Evolutionary conservation across 2,113 vertebrate species (phyloP), one percentile per base, ranked within the genome.

Genomic region (Mirza zaza): DNA sequence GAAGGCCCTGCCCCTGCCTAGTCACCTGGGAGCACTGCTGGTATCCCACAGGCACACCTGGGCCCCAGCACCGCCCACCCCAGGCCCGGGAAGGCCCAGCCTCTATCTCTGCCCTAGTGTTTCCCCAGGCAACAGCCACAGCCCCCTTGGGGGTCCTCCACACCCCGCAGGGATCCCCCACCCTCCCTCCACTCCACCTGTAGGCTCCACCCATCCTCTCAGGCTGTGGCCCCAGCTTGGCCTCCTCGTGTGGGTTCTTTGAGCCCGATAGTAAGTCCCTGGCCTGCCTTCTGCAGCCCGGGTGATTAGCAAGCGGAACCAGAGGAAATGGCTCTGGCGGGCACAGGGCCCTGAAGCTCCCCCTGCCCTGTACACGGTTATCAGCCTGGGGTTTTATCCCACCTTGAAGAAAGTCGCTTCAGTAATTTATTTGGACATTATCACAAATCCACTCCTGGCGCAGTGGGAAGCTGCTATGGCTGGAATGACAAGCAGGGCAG

Each of bases 351-450:
- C 34, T 3, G 36, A 52, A 23, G 63, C 39, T 45, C 71, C 73
- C 42, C 25, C 83, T 6, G 48, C 81, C 45, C 80, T 67, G 12
- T 13, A 61, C 87, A 5, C 0, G 0, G 12, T 68, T 63, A 80
- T 59, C 82, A 85, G 94, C 90, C 92, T 77, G 71, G 70, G 39
- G 95, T 87, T 95, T 97, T 93, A 91, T 68, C 90, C 80, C 27
- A 0, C 73, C 90, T 67, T 91, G 5, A 0, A 14, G 89, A 94
- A 96, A 97, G 92, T 52, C 0, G 15, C 91, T 88, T 98, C 93
- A 97, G 97, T 98, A 96, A 98, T 98, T 97, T 84, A 98, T 97
- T 92, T 1, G 39, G 79, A 97, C n/a, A 48, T 95, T 97, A 97
- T 97, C 95, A 92, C 96, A 92, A 77, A 73, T 45, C 73, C 71